Base-by-base conservation (phyloP, 2,888 invertebrate species). In the Gnatocerus cornutus region DNA sequence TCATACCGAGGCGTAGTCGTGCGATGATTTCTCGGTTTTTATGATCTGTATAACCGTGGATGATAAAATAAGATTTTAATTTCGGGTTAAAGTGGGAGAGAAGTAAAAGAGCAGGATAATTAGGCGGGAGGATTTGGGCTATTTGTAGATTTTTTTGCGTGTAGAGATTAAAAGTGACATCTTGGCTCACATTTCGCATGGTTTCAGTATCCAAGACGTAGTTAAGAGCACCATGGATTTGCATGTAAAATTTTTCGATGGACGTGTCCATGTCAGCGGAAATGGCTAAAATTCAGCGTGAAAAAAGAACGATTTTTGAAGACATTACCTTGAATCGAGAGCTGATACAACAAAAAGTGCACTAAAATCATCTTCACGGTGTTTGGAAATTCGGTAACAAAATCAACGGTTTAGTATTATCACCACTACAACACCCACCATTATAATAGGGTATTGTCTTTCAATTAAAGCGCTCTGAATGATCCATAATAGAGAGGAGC, bases 1-100 rank as follows among this genome's bases (percentile, higher is more conserved):
- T 7, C 33, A 33, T 72, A 72, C 72, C 73, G 12, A 33, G 53
- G 21, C 62, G 30, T 16, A 73, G 46, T 9, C 55, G 27, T 10
- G 53, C 53, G 50, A 73, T 68, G 13, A 68, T 66, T 56, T 71
- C 68, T 3, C 71, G 56, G 33, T 73, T 61, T 29, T 68, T 69
- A 39, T 71, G 68, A 48, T 73, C 73, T 16, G 68, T 71, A 41
- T 68, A 73, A 7, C 73, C 73, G 59, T 73, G 73, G 43, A 71
- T 69, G 12, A 73, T 39, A 50, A 73, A 73, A 16, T 69, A 52
- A 4, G 68, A 63, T 55, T 52, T 46, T n/a, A 48, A 21, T 27
- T 41, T 48, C n/a, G 62, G 43, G 16, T 67, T 58, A 21, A 69
- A 69, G 30, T 69, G 37, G 3, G 69, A 72, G 5, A 53, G n/a